Base-by-base conservation (phyloP, 2,797 vertebrate genomes). In the Potorous gilbertii region DNA sequence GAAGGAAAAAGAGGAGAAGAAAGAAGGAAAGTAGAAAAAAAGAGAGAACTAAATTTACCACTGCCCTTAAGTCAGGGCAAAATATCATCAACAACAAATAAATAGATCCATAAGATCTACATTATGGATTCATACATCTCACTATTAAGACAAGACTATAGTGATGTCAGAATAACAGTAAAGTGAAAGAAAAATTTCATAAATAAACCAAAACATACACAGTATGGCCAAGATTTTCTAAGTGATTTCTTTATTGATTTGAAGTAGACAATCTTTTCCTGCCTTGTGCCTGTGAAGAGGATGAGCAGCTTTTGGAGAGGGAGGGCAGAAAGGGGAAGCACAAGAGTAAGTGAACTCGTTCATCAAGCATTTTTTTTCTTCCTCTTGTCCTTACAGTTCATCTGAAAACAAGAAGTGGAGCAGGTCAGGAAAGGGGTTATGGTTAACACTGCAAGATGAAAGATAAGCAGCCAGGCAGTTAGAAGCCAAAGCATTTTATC, bases 381-480 rank as follows among this genome's bases (percentile, higher is more conserved):
- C 55, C 0, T 90, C 93, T 31, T 91, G 95, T 97, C 92, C 95
- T 96, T 81, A 93, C 55, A 96, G 97, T 94, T 98, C 98, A 98
- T 97, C 97, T 98, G 96, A 98, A 98, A 98, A 98, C 98, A 98
- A 98, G 98, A 98, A 98, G 98, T 97, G 95, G 98, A 98, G 96
- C 97, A 97, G 98, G 98, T 98, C 98, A 98, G 98, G 96, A 98
- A 98, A 98, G 97, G 97, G 98, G 98, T 98, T 98, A 97, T 4
- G 93, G 97, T 98, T 97, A 98, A 98, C 98, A 97, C 98, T 98
- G 98, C 96, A 96, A 98, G 98, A 98, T 96, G 97, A 98, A 97
- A 99, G 98, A 99, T 99, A 99, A 99, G 98, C 96, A 98, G 98
- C 96, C 97, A 98, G 98, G 98, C 98, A 97, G 98, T 98, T 99